These are phyloP conservation scores for Strigops habroptila DNA, from an alignment of 2,113 vertebrate genomes.

Conservation along the genomic window DNA sequence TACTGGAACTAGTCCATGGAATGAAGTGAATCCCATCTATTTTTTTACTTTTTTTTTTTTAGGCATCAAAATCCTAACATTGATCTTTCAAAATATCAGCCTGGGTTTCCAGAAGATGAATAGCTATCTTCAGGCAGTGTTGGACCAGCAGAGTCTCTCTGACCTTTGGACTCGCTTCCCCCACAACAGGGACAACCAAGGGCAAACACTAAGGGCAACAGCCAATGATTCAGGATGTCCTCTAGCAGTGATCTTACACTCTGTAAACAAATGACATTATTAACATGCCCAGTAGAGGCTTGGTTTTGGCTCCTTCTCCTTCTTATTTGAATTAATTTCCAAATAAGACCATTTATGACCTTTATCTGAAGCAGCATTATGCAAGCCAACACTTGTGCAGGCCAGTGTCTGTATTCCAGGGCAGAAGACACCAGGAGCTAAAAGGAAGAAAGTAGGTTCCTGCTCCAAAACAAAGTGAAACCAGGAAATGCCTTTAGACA, in stretches of 20 bases:
- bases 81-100: slow-evolving; percentile 35
- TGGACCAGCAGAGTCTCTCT: slow-evolving; percentile 3
- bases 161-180: slow-evolving; percentile 46
- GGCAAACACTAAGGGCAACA: slow-evolving; percentile 29
- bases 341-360: slow-evolving; percentile 64
- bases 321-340: slow-evolving; percentile 67
- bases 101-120: slow-evolving; percentile 19
- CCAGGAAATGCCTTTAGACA: slow-evolving; percentile 45
- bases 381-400: neutral
- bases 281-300: slow-evolving; percentile 64
- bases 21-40: slow-evolving; percentile 11
- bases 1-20: neutral
- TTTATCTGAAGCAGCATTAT: slow-evolving; percentile 51
- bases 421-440: slow-evolving; percentile 19
- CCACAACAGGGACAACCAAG: slow-evolving; percentile 5
- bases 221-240: slow-evolving; percentile 43
- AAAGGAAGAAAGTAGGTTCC: slow-evolving; percentile 9
- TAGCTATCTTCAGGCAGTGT: slow-evolving; percentile 35
- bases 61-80: slow-evolving; percentile 8
- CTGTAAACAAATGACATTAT: slow-evolving; percentile 65
- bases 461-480: slow-evolving; percentile 23
- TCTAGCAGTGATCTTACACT: slow-evolving; percentile 38
- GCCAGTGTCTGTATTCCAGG: neutral
- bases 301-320: slow-evolving; percentile 25
- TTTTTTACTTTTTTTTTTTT: neutral